These are phyloP conservation scores for Ommatoiulus sabulosus DNA, from an alignment of 2,888 invertebrate species.

Conservation along the genomic window DNA sequence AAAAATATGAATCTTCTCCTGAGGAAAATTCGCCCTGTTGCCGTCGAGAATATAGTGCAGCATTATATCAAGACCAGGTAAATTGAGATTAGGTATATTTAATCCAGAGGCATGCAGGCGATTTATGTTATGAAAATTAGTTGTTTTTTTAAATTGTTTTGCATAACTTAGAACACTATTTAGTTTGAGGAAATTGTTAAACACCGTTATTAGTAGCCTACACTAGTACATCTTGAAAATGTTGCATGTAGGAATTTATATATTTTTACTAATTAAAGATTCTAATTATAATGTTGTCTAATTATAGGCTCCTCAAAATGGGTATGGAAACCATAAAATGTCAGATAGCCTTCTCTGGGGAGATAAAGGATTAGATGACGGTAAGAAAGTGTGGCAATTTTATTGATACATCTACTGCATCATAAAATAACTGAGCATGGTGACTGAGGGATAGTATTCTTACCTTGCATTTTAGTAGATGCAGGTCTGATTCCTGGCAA, in stretches of 20 bases:
- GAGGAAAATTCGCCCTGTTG: conserved; percentile 64
- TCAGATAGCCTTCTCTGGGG: conserved; percentile 42
- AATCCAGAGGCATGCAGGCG: too few species aligned
- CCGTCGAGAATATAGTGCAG: conserved; percentile 62
- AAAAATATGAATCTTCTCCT: conserved; percentile 69
- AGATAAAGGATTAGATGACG: conserved; percentile 25
- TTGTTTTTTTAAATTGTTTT: background rate
- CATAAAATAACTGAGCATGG: too few species aligned
- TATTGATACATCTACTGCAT: too few species aligned
- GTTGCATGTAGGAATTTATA: too few species aligned
- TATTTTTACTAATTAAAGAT: background rate
- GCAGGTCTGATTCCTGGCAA: too few species aligned
- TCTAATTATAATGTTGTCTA: background rate
- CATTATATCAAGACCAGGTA: conserved; percentile 58
- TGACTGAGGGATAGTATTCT: too few species aligned
- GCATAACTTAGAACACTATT: too few species aligned
- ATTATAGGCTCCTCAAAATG: conserved; percentile 33
- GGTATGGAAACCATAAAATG: conserved; percentile 38
- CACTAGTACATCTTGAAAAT: too few species aligned
- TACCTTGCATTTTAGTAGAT: too few species aligned
- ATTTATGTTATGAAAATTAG: background rate
- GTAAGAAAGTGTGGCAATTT: background rate
- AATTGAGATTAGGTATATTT: background rate
- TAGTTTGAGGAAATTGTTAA: too few species aligned
- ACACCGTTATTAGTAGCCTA: background rate